Conservation (phyloP, 2,797 vertebrate genomes). For the Agapornis canus region DNA sequence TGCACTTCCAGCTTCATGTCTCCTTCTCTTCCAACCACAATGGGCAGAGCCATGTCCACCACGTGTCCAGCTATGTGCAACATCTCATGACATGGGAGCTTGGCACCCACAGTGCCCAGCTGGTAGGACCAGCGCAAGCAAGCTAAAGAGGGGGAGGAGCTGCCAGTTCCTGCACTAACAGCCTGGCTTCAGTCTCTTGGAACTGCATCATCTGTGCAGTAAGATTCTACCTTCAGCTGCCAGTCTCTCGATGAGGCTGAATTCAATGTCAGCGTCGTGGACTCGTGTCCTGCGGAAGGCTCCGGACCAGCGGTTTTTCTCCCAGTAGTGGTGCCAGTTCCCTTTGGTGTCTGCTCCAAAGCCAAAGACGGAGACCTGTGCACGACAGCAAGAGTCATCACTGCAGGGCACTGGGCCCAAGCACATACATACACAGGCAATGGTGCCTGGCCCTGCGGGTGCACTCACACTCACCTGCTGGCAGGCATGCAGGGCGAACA, state of each 20-base stretch:
- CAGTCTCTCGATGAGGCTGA: not conserved
- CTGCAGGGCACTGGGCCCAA: accelerated
- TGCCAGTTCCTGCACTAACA: not conserved
- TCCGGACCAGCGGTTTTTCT: constrained; percentile 75
- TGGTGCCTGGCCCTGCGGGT: accelerated
- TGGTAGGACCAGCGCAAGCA: not conserved
- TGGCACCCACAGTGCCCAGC: not conserved
- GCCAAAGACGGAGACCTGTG: constrained; percentile 84
- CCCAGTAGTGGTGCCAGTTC: constrained; percentile 90
- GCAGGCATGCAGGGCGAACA: constrained; percentile 84
- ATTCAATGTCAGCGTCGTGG: constrained; percentile 67
- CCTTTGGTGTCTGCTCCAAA: constrained; percentile 82
- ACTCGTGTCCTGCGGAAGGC: constrained; percentile 83
- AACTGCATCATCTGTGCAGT: not conserved
- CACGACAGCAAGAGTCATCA: accelerated
- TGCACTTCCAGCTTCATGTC: not conserved
- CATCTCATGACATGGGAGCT: accelerated
- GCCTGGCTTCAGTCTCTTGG: not conserved
- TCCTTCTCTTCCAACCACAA: not conserved
- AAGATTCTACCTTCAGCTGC: constrained; percentile 9
- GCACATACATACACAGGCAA: accelerated
- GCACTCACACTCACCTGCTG: constrained; percentile 75
- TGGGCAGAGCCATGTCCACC: not conserved
- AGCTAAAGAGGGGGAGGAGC: not conserved
- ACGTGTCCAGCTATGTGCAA: not conserved